Evolutionary conservation across 1,140 invertebrate genomes (phyloP).

Genomic region (Atopsyche davidsoni): DNA sequence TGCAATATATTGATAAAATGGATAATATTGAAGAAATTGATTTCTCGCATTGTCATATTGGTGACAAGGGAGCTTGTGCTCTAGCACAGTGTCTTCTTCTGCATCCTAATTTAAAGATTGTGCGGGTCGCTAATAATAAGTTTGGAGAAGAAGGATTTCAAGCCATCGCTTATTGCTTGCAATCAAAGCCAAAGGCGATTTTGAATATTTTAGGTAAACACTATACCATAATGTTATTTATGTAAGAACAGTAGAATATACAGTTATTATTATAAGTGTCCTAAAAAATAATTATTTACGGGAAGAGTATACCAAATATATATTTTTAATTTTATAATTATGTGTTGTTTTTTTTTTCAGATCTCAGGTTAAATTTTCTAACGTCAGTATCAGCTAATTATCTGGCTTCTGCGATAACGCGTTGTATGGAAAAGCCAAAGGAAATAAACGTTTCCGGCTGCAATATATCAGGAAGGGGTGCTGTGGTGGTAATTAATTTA

Average conservation of each 20-base stretch:
- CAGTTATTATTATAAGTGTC: too few species aligned
- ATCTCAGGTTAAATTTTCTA: slow-evolving; percentile 44
- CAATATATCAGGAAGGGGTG: slow-evolving; percentile 37
- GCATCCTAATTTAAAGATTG: slow-evolving; percentile 39
- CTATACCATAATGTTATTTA: too few species aligned
- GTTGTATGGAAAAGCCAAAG: slow-evolving; percentile 44
- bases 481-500: slow-evolving; percentile 37
- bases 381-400: slow-evolving; percentile 41
- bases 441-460: slow-evolving; percentile 34
- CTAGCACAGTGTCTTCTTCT: slow-evolving; percentile 41
- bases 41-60: slow-evolving; percentile 46
- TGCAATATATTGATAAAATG: slow-evolving; percentile 40
- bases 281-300: too few species aligned
- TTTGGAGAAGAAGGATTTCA: slow-evolving; percentile 42
- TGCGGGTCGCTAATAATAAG: slow-evolving; percentile 42
- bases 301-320: too few species aligned
- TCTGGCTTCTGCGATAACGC: slow-evolving; percentile 42
- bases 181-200: background rate
- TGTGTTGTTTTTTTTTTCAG: too few species aligned
- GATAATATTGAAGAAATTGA: slow-evolving; percentile 43
- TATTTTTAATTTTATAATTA: too few species aligned
- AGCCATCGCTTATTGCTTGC: slow-evolving; percentile 38
- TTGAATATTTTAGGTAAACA: slow-evolving; percentile 9
- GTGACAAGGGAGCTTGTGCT: slow-evolving; percentile 45
- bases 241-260: too few species aligned